Evolutionary conservation across 2,888 invertebrate genomes (phyloP).

Genomic region (Brassicogethes aeneus): DNA sequence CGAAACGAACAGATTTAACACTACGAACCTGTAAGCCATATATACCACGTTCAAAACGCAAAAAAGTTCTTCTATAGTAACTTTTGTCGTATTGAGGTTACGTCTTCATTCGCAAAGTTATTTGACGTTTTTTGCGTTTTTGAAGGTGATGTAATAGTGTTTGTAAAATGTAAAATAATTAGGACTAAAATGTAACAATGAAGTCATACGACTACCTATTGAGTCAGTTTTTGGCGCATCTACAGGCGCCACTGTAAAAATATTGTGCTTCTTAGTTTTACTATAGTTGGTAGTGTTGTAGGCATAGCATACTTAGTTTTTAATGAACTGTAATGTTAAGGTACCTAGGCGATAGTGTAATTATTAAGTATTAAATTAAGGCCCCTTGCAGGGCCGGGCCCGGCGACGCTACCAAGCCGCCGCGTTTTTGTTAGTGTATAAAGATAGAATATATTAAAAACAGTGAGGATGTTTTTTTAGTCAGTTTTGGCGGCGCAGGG

Average conservation of each 20-base stretch:
- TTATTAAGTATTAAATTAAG: slow-evolving; percentile 12
- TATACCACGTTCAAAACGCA: too few relatives aligned
- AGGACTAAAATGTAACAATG: slow-evolving; percentile 10
- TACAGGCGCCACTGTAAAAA: slow-evolving; percentile 10
- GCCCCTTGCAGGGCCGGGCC: not conserved
- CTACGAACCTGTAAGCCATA: too few relatives aligned
- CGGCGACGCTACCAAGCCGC: not conserved
- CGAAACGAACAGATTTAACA: not conserved
- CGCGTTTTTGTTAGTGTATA: slow-evolving; percentile 34
- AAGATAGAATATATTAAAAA: slow-evolving; percentile 29
- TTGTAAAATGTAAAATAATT: too few relatives aligned
- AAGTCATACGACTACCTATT: slow-evolving; percentile 38
- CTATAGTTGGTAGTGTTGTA: too few relatives aligned
- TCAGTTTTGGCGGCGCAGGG: not conserved
- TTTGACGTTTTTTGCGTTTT: too few relatives aligned
- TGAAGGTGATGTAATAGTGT: too few relatives aligned
- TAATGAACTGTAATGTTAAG: not conserved
- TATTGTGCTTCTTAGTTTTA: not conserved
- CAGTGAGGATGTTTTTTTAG: slow-evolving; percentile 17
- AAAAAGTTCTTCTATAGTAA: too few relatives aligned
- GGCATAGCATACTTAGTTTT: not conserved
- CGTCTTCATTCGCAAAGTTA: too few relatives aligned
- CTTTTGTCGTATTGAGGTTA: too few relatives aligned
- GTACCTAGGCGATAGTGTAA: not conserved
- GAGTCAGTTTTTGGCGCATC: slow-evolving; percentile 9